Conservation (phyloP, 2,888 invertebrate genomes). For the Melanostoma mellinum region DNA sequence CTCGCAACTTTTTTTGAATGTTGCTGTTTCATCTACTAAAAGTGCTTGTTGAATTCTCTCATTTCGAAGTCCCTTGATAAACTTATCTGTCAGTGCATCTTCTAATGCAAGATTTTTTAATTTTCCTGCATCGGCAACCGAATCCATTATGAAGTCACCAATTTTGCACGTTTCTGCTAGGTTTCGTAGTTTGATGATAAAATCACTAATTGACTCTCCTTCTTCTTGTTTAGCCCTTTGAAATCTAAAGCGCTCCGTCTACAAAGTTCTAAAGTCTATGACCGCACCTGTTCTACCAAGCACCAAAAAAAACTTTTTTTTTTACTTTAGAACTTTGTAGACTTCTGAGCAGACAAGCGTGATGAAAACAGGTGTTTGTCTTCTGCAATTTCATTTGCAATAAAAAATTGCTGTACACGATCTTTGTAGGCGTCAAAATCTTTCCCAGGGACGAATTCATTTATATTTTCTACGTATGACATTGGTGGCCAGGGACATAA, state of each 20-base stretch:
- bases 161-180: conserved; percentile 24
- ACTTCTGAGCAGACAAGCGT: conserved; percentile 11
- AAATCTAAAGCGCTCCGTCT: conserved; percentile 24
- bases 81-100: too few species aligned
- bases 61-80: too few species aligned
- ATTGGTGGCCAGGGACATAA: too few species aligned
- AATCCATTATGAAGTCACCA: conserved; percentile 24
- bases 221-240: conserved; percentile 38
- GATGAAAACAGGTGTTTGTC: conserved; percentile 8
- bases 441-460: conserved; percentile 12
- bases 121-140: too few species aligned
- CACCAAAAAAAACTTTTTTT: too few species aligned
- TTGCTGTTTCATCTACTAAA: too few species aligned
- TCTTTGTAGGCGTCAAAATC: conserved; percentile 23
- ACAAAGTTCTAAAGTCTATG: conserved; percentile 4
- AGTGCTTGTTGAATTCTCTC: too few species aligned
- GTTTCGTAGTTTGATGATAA: conserved; percentile 27
- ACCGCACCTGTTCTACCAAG: too few species aligned
- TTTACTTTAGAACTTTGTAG: background rate
- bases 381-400: background rate
- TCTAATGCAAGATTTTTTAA: too few species aligned
- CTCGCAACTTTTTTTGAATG: too few species aligned
- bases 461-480: conserved; percentile 16
- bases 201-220: conserved; percentile 37
- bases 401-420: background rate